Evolutionary conservation across 2,113 vertebrate genomes (phyloP).

Genomic region (Mus musculus): DNA sequence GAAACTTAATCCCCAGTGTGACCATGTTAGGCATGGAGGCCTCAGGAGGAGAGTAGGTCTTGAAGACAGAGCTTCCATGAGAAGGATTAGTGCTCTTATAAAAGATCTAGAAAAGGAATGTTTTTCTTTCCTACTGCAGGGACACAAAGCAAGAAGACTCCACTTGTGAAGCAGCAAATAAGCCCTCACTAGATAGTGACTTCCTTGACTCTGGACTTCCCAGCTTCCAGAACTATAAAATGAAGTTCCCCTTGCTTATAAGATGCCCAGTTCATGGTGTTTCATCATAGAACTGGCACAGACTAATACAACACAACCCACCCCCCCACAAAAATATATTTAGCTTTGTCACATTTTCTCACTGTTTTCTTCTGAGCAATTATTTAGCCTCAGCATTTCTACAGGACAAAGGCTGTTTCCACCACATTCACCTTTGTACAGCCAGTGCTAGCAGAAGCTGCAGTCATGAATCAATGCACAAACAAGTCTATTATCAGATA

Average conservation of each 20-base stretch:
- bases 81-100: background rate
- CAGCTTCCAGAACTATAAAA: background rate
- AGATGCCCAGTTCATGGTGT: background rate
- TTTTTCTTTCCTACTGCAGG: background rate
- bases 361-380: background rate
- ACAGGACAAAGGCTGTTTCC: background rate
- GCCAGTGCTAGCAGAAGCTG: background rate
- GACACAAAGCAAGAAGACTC: background rate
- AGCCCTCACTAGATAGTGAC: background rate
- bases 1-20: background rate
- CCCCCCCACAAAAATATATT: background rate
- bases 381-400: background rate
- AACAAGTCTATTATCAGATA: constrained; percentile 15
- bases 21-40: background rate
- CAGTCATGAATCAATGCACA: background rate
- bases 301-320: background rate
- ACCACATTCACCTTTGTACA: background rate
- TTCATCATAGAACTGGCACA: background rate
- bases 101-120: background rate
- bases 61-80: background rate
- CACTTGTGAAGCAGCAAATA: background rate
- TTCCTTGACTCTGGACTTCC: background rate
- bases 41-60: background rate
- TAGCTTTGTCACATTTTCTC: background rate
- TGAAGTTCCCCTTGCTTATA: background rate